phyloP scores from a whole-genome alignment of 2,888 invertebrate species.

The Ectemnius continuus region DNA sequence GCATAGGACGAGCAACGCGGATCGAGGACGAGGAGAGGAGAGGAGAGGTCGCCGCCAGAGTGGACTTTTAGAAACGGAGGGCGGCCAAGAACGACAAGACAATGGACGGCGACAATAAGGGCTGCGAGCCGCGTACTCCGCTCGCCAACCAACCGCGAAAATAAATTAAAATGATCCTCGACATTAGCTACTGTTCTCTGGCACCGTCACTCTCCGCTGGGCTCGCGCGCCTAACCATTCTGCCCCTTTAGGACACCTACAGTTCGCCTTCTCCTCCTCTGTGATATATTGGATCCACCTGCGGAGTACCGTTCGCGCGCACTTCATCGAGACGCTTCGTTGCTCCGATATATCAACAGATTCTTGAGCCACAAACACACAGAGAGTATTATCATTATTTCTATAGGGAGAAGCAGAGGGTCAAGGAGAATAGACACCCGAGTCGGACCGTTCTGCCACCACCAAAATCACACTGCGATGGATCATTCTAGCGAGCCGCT shows the following conservation, averaged over 20 bases:
- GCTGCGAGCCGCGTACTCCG: conserved; percentile 28
- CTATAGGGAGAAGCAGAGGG: not conserved
- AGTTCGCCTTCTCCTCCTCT: not conserved
- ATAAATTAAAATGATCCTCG: conserved; percentile 68
- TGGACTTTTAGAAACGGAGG: conserved; percentile 42
- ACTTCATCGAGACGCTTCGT: not conserved
- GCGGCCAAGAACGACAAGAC: conserved; percentile 67
- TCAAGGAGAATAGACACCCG: not conserved
- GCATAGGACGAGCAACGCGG: conserved; percentile 32
- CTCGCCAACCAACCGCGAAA: conserved; percentile 56
- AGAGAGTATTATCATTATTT: too few relatives aligned
- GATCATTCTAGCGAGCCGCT: too few relatives aligned
- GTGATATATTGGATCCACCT: conserved; percentile 7
- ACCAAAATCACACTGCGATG: too few relatives aligned
- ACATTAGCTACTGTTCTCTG: conserved; percentile 49
- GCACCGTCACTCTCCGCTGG: conserved; percentile 14
- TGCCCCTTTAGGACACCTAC: not conserved
- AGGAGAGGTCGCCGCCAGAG: conserved; percentile 31
- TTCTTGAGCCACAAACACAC: too few relatives aligned
- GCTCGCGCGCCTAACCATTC: not conserved
- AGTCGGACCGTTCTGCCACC: not conserved
- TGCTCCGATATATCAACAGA: too few relatives aligned
- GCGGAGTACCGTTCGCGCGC: not conserved
- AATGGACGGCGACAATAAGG: conserved; percentile 72
- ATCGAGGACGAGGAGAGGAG: conserved; percentile 24